Conservation (phyloP, 2,888 invertebrate genomes). For the Pachliopta kotzebuea region DNA sequence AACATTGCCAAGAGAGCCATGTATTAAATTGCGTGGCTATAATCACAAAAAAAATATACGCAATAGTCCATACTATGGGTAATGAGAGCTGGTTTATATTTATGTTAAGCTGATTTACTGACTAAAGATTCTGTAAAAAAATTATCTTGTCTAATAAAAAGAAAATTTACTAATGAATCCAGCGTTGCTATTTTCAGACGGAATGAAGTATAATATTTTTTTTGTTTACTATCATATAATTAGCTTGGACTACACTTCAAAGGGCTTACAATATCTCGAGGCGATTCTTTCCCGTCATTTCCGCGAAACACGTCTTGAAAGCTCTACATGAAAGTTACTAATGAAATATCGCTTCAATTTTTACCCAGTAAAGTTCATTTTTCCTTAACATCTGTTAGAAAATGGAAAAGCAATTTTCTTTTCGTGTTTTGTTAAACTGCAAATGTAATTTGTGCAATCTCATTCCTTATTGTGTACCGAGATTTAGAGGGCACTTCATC, state of each 20-base stretch:
- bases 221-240: slow-evolving; percentile 20
- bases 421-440: slow-evolving; percentile 25
- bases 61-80: too few relatives aligned
- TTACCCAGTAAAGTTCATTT: slow-evolving; percentile 3
- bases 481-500: neutral
- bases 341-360: slow-evolving; percentile 31
- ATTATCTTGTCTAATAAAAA: neutral
- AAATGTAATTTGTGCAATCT: slow-evolving; percentile 29
- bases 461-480: slow-evolving; percentile 13
- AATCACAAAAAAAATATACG: too few relatives aligned
- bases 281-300: slow-evolving; percentile 34
- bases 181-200: neutral
- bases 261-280: slow-evolving; percentile 32
- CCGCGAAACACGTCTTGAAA: slow-evolving; percentile 40
- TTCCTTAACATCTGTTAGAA: slow-evolving; percentile 34
- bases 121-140: neutral
- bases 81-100: neutral
- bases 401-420: slow-evolving; percentile 24
- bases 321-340: slow-evolving; percentile 39
- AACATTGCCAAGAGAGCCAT: too few relatives aligned
- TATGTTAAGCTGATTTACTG: neutral
- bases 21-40: too few relatives aligned
- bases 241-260: slow-evolving; percentile 33
- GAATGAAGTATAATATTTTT: neutral
- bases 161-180: neutral